Evolutionary conservation across 92 coral and sea anemone species (phyloP).

Genomic region (Umimayanthus chanpuru): DNA sequence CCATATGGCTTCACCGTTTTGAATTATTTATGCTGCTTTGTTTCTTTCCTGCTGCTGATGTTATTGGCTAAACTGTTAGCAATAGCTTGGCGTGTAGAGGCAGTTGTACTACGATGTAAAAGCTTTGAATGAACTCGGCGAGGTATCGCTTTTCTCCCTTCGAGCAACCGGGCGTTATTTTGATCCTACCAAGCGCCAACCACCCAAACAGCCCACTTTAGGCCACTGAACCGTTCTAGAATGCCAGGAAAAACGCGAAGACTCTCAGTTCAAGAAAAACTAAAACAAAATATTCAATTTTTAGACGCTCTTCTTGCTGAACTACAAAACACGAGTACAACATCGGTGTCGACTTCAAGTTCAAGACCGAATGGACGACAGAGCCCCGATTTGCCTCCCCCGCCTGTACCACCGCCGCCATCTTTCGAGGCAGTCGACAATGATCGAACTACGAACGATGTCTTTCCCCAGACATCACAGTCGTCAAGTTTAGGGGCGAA

Average conservation of each 20-base stretch:
- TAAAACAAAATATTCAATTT: constrained; percentile 90
- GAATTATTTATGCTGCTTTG: constrained; percentile 87
- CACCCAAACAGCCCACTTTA: constrained; percentile 8
- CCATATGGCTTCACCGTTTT: constrained; percentile 67
- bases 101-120: constrained; percentile 16
- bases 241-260: constrained; percentile 86
- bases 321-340: constrained; percentile 82
- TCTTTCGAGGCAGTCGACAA: constrained; percentile 79
- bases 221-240: background rate
- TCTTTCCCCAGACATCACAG: constrained; percentile 69
- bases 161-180: constrained; percentile 10
- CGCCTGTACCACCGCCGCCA: constrained; percentile 92
- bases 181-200: constrained; percentile 28
- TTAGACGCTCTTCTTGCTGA: constrained; percentile 92
- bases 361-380: constrained; percentile 68
- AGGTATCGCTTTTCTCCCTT: background rate
- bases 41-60: constrained; percentile 50
- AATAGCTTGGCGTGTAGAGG: background rate
- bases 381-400: constrained; percentile 85
- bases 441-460: constrained; percentile 44
- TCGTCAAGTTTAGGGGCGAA: constrained; percentile 86
- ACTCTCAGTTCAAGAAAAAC: constrained; percentile 82
- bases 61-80: constrained; percentile 31
- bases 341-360: constrained; percentile 46
- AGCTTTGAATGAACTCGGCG: constrained; percentile 15